Evolutionary conservation across 2,888 invertebrate species (phyloP).

Genomic region (Melolontha melolontha): DNA sequence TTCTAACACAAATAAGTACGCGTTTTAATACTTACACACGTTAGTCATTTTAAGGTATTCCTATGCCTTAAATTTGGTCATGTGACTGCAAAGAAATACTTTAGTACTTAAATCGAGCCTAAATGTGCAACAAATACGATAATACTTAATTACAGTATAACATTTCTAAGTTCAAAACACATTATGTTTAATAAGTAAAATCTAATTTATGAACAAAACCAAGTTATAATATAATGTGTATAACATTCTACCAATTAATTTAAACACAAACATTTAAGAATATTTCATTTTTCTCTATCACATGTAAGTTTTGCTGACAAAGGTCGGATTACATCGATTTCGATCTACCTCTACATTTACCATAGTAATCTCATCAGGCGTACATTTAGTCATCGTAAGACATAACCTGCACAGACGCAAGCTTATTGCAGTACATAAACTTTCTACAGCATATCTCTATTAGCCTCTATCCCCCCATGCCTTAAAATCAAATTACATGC

Average conservation of each 20-base stretch:
- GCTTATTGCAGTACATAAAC: constrained; percentile 36
- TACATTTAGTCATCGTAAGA: constrained; percentile 35
- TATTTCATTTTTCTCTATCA: constrained; percentile 31
- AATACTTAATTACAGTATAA: no score
- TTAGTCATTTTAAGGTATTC: no score
- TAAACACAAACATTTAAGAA: constrained; percentile 25
- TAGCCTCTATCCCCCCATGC: constrained; percentile 34
- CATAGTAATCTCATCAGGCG: constrained; percentile 34
- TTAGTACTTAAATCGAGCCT: no score
- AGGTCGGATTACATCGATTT: constrained; percentile 15
- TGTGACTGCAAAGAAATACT: no score
- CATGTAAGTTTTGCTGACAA: constrained; percentile 21
- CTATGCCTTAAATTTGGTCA: no score
- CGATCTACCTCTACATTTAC: constrained; percentile 31
- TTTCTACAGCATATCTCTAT: constrained; percentile 39
- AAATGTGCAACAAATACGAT: no score
- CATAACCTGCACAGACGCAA: constrained; percentile 30
- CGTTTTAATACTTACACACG: no score
- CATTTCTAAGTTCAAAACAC: no score
- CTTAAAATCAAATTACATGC: constrained; percentile 39
- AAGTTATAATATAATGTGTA: no score
- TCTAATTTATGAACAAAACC: no score
- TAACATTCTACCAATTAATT: constrained; percentile 19
- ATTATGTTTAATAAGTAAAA: no score
- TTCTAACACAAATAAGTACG: no score